These are phyloP conservation scores for Hipposideros larvatus DNA, from an alignment of 2,797 vertebrate genomes.

Conservation along the genomic window DNA sequence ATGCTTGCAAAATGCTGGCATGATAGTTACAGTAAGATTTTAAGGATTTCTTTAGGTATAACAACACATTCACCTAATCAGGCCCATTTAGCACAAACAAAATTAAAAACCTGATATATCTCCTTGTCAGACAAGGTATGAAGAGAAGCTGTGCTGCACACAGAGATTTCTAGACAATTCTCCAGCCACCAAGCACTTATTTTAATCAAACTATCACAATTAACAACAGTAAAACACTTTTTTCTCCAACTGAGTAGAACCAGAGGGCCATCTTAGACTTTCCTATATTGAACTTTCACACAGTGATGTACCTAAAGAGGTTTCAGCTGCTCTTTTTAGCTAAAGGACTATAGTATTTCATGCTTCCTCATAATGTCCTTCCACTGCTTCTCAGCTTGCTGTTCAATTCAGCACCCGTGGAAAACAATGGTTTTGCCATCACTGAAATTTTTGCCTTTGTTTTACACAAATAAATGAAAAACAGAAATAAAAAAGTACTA, in stretches of 20 bases:
- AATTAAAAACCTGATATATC: constrained; percentile 24
- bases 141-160: neutral
- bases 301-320: neutral
- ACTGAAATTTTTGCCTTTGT: neutral
- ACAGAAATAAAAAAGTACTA: constrained; percentile 25
- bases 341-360: neutral
- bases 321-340: neutral
- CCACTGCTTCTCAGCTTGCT: neutral
- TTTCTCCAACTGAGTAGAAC: neutral
- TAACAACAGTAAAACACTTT: neutral
- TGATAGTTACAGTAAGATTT: constrained; percentile 7
- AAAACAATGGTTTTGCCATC: constrained; percentile 19
- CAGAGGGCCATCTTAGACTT: neutral
- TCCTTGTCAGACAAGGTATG: neutral
- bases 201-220: constrained; percentile 43
- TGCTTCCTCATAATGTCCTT: neutral
- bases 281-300: neutral
- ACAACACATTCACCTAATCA: neutral
- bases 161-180: neutral
- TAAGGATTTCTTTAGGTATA: neutral
- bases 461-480: constrained; percentile 27
- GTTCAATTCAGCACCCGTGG: neutral
- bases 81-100: neutral
- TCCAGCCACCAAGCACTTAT: neutral
- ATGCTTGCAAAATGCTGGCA: constrained; percentile 2